Conservation (phyloP, 2,113 vertebrate species). For the Eira barbara region DNA sequence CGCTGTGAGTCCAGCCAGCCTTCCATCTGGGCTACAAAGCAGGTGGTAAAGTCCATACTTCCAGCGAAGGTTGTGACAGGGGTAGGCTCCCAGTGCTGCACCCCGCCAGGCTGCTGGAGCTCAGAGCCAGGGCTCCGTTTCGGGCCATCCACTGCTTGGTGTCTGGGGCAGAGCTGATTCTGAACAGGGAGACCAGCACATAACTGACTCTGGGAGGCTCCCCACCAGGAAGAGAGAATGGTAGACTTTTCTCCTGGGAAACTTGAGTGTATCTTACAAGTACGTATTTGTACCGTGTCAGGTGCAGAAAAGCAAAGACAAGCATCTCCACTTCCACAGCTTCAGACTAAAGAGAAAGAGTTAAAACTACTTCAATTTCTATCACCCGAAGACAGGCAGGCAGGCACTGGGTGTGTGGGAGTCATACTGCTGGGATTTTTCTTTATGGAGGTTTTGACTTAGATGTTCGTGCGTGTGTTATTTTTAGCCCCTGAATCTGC, state of each 20-base stretch:
- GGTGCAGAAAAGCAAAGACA: neutral
- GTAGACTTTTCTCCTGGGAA: neutral
- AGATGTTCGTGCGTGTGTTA: neutral
- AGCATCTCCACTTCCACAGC: neutral
- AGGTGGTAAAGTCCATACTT: accelerated
- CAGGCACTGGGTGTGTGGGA: too few species aligned
- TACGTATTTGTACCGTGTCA: accelerated
- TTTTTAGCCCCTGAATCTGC: neutral
- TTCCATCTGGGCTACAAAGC: neutral
- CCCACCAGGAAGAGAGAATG: neutral
- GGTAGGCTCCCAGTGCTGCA: neutral
- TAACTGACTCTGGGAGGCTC: neutral
- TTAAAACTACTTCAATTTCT: neutral
- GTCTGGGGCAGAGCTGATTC: neutral
- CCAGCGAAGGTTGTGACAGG: neutral
- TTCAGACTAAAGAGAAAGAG: neutral
- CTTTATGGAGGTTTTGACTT: neutral
- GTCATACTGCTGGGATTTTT: neutral
- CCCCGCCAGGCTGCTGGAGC: accelerated
- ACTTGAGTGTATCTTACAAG: neutral
- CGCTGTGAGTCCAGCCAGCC: neutral
- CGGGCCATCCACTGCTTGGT: accelerated
- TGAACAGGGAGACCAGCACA: neutral
- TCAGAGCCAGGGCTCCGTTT: too few species aligned
- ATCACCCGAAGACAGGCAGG: neutral